A percentile compares a stretch with the other conserved stretches of the same genome.
Conservation (phyloP, 1,140 invertebrate genomes). For the Aphis craccivora region DNA sequence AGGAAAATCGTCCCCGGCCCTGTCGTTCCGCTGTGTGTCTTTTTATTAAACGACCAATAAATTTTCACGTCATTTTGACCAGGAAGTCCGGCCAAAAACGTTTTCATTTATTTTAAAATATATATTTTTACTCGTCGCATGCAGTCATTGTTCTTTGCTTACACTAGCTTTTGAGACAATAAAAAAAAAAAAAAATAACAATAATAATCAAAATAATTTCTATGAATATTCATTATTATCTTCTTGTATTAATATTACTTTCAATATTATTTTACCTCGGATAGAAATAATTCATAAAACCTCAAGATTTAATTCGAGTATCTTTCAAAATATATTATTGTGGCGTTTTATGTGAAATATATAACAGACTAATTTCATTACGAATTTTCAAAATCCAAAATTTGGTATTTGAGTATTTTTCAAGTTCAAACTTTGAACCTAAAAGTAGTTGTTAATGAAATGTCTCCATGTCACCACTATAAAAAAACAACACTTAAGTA, state of each 20-base stretch:
- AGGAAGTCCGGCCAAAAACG: conserved; percentile 24
- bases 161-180: not conserved
- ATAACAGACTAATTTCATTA: not conserved
- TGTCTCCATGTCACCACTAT: not conserved
- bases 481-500: not conserved
- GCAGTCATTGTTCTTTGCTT: not conserved
- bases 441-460: not conserved
- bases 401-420: not conserved
- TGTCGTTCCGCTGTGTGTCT: not conserved
- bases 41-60: conserved; percentile 54
- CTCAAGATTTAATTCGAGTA: not conserved
- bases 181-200: no score
- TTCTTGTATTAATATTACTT: not conserved
- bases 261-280: not conserved
- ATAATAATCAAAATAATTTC: no score
- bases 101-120: conserved; percentile 39
- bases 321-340: not conserved
- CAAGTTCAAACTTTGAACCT: not conserved
- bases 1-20: not conserved
- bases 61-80: conserved; percentile 32
- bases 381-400: not conserved
- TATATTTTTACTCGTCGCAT: not conserved
- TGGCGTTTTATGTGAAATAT: not conserved
- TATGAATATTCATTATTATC: not conserved
- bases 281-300: not conserved